Base-by-base conservation (phyloP, 37 sponge, comb jelly and placozoan species). In the Amphimedon queenslandica region DNA sequence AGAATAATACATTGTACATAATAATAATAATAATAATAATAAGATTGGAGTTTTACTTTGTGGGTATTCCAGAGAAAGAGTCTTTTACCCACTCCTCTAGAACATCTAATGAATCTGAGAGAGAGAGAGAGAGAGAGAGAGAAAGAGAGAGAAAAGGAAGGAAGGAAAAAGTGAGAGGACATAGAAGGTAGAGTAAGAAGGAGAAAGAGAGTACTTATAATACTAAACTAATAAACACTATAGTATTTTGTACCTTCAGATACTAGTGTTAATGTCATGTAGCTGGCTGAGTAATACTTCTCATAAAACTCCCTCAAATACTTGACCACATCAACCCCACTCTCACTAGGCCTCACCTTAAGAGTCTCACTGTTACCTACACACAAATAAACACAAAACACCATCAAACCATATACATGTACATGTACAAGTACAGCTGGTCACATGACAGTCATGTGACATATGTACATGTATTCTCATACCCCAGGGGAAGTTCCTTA, bases 401-500 rank as follows among this genome's bases (percentile, higher is more conserved):
- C n/a, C n/a, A n/a, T n/a, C n/a, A n/a, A n/a, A n/a, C n/a, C n/a
- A n/a, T n/a, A n/a, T n/a, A n/a, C n/a, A n/a, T n/a, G n/a, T n/a
- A n/a, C n/a, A n/a, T n/a, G n/a, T n/a, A n/a, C n/a, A n/a, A n/a
- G n/a, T n/a, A n/a, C n/a, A n/a, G n/a, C n/a, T n/a, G n/a, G n/a
- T n/a, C n/a, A n/a, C n/a, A n/a, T n/a, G n/a, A n/a, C n/a, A n/a
- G n/a, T n/a, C n/a, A n/a, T n/a, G n/a, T n/a, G n/a, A n/a, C n/a
- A n/a, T n/a, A n/a, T n/a, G n/a, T n/a, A n/a, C n/a, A n/a, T n/a
- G n/a, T n/a, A n/a, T 29, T 8, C 5, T 57, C 63, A 33, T 20
- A 75, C 91, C 91, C 87, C 87, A 90, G 6, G 72, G 28, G 61
- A 90, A 90, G 37, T 85, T 81, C 3, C 75, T 47, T 34, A 67